phyloP scores from a whole-genome alignment of 2,113 vertebrate species.

The Cyanistes caeruleus region DNA sequence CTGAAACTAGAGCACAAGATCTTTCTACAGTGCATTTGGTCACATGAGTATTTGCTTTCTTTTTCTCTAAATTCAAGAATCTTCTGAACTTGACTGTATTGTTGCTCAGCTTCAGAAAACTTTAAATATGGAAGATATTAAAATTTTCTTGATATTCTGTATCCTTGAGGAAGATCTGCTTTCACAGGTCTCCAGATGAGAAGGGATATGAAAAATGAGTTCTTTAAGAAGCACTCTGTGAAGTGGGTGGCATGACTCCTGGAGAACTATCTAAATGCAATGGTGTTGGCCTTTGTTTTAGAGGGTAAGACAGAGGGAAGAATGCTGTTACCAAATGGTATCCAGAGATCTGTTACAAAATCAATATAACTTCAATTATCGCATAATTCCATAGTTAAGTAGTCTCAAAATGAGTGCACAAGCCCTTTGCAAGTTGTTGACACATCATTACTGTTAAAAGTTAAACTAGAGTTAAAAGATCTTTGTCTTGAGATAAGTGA shows the following conservation, averaged over 20 bases:
- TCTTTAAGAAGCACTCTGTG: background rate
- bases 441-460: background rate
- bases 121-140: background rate
- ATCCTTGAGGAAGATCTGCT: background rate
- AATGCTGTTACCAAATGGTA: background rate
- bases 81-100: background rate
- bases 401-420: background rate
- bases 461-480: background rate
- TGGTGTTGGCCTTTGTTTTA: background rate
- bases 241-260: background rate
- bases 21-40: background rate
- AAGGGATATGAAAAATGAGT: background rate
- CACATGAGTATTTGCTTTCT: background rate
- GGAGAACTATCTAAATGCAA: background rate
- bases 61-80: background rate
- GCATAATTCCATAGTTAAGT: background rate
- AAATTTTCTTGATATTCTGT: background rate
- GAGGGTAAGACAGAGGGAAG: background rate
- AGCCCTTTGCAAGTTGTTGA: background rate
- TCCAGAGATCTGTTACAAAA: background rate
- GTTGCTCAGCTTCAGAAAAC: background rate
- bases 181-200: background rate
- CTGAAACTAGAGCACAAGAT: background rate
- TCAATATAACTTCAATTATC: background rate
- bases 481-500: background rate